Evolutionary conservation across 2,113 vertebrate species (phyloP), one percentile per base, ranked within the genome.

Genomic region (Amblyopsis rosae): DNA sequence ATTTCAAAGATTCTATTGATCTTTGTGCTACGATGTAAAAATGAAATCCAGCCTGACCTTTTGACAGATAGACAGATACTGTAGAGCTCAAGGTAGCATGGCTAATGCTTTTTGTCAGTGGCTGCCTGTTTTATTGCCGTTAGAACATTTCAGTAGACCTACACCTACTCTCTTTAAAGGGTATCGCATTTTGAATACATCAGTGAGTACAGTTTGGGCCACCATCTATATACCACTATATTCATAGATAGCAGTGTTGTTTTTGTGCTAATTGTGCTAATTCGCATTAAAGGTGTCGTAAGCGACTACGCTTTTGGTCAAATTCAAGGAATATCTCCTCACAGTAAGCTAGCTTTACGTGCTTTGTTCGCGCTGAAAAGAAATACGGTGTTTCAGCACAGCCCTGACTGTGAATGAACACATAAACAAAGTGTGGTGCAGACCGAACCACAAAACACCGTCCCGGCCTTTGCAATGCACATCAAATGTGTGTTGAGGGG

Each of bases 121-220:
- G 83, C 84, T 87, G 88, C 87, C 80, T 88, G 86, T 77, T 84
- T 72, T 78, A 26, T 59, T 64, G 80, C 79, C 69, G 55, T 86
- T 13, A 45, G 47, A 54, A 58, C 56, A 67, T 57, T 69, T 35
- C 0, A 33, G 68, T 77, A 75, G 70, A 74, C 80, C 51, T n/a
- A 57, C 19, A 58, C 33, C n/a, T 70, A 62, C 73, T 77, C 80
- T 69, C 72, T 76, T 67, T 65, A 59, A 84, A 75, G 1, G 59
- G 78, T 48, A 69, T 10, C 59, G 67, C 67, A 56, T 83, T 79
- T 82, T 84, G 76, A 87, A 76, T 86, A 11, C 75, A 45, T 66
- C 65, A 33, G 0, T 12, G 48, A 47, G 67, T 60, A 71, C 59
- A 33, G 41, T 15, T 47, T 49, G 1, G 46, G 7, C 12, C 51